Evolutionary conservation across 2,797 vertebrate species (phyloP).

Genomic region (Cryptoprocta ferox): DNA sequence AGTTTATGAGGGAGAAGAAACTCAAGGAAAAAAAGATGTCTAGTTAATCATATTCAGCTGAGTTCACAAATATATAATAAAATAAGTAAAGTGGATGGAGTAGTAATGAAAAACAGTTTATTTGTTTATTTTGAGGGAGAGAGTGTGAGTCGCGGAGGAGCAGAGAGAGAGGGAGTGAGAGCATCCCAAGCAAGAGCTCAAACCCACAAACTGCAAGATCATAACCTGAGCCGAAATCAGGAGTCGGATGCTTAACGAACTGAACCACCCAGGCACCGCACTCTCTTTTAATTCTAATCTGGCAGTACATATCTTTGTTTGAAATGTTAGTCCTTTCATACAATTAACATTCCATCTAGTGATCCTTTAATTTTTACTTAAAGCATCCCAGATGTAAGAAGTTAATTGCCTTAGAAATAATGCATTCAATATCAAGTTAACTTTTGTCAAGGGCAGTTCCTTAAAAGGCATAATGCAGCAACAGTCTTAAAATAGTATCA

Average conservation of each 20-base stretch:
- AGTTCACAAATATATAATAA: background rate
- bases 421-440: background rate
- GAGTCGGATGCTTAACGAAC: too few relatives aligned
- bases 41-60: background rate
- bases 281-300: background rate
- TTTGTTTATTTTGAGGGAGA: too few relatives aligned
- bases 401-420: background rate
- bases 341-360: background rate
- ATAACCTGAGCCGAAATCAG: too few relatives aligned
- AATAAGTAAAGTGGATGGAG: background rate
- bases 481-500: slow-evolving; percentile 16
- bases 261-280: background rate
- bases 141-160: too few relatives aligned
- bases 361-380: slow-evolving; percentile 21
- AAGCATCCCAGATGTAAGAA: background rate
- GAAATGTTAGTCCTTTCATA: background rate
- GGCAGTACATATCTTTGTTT: background rate
- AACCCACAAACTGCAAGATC: too few relatives aligned
- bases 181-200: too few relatives aligned
- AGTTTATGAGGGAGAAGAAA: background rate
- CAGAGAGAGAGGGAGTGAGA: too few relatives aligned
- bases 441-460: background rate
- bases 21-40: background rate
- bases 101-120: background rate
- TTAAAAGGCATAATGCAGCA: slow-evolving; percentile 48